Base-by-base conservation (phyloP, 2,797 vertebrate genomes). In the Cacajao melanocephalus region DNA sequence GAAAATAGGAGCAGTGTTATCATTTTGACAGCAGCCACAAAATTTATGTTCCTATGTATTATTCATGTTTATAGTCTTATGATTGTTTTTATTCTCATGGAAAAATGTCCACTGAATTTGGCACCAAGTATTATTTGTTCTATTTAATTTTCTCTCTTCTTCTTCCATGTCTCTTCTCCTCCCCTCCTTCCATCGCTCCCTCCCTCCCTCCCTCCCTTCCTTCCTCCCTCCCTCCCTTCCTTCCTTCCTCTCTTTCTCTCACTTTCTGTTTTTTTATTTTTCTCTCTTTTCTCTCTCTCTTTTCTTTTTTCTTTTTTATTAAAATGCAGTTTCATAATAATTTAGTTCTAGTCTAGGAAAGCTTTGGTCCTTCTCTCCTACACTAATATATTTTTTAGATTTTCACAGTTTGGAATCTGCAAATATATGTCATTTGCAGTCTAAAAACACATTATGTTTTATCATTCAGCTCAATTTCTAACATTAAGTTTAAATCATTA, bases 11-110 rank as follows among this genome's bases (percentile, higher is more conserved):
- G 58, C 12, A 13, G 44, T n/a, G 30, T 75, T 88, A 67, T 64
- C 46, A 46, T 95, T 80, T 90, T 88, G 87, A 88, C 57, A 91
- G 52, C 30, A 7, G 46, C 48, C 50, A 50, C 20, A 84, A 57
- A 90, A 95, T 95, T 88, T 73, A 73, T 94, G 39, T 90, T 82
- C 46, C n/a, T 93, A 90, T 44, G 44, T 50, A 85, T 92, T 87
- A 78, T 52, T 93, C 89, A 58, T 76, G 10, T 57, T 90, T 78
- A 76, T 76, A 75, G 58, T 88, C 58, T 94, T 57, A 24, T 39
- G 44, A 57, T 75, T 52, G 4, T 36, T 88, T 96, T 97, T 82
- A 67, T 93, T 81, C 81, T 90, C 39, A 39, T 84, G 70, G 55
- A 44, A 83, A 64, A 61, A 73, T 76, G n/a, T 36, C 22, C 80